Base-by-base conservation (phyloP, 2,888 invertebrate species). In the Lasioglossum vierecki region DNA sequence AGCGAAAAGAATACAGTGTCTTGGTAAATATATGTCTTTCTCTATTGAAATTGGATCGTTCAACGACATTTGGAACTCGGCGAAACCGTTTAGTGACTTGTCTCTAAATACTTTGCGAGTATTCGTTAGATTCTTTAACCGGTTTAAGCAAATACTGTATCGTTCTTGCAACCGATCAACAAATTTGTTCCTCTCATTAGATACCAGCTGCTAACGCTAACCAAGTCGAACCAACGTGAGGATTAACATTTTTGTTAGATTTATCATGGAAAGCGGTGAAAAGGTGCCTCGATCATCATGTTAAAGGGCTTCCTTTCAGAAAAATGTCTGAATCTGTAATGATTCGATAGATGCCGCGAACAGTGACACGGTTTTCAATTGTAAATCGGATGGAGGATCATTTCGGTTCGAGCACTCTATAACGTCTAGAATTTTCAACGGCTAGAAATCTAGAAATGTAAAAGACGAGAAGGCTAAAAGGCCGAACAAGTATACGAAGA, bases 101-200 rank as follows among this genome's bases (percentile, higher is more conserved):
- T 81, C 89, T 90, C 93, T 94, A 94, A 94, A 90, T 88, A 90
- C 80, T 79, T 91, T 88, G 88, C 90, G 88, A 87, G 90, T 88
- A 89, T 90, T 89, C 83, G 89, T 88, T 81, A 85, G 85, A 82
- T 81, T 81, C 82, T 80, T 89, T 89, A 82, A 90, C 90, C 83
- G 86, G 88, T 91, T 91, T 90, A 72, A 90, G 88, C 89, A 90
- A 92, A 93, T 86, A 70, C 81, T 84, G 85, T 76, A 88, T 77
- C 76, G 26, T 76, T 26, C 57, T 82, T 57, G 41, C 41, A 53
- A 15, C 80, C 71, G 60, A 70, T 74, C 73, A 78, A 74, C 80
- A 89, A 91, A 90, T 89, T 93, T 94, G 91, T 91, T 90, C 88
- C 88, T 89, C 91, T 92, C 80, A 87, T 94, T 94, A 94, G 92